Conservation (phyloP, 2,888 invertebrate genomes). For the Tenthredo mesomela region DNA sequence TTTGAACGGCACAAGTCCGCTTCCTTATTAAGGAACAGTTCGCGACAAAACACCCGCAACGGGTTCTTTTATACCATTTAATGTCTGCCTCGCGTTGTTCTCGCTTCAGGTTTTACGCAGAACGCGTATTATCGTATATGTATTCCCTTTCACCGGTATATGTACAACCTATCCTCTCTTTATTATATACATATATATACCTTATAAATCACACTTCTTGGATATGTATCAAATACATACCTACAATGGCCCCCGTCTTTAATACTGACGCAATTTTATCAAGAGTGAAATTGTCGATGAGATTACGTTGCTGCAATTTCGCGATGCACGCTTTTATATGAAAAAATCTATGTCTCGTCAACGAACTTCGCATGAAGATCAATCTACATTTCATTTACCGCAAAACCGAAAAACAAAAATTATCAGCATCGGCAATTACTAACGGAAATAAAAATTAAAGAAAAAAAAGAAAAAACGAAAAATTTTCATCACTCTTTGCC, state of each 20-base stretch:
- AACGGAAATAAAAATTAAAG: neutral
- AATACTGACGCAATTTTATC: constrained; percentile 13
- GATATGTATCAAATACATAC: neutral
- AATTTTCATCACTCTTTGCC: neutral
- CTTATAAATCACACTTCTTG: neutral
- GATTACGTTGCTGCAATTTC: neutral
- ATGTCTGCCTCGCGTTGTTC: neutral
- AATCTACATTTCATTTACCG: neutral
- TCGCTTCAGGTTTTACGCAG: neutral
- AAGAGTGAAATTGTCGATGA: constrained; percentile 5
- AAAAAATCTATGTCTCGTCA: neutral
- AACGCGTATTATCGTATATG: neutral
- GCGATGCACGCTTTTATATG: neutral
- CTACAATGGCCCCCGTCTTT: neutral
- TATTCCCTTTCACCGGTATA: constrained; percentile 35
- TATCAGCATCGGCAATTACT: neutral
- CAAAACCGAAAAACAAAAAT: neutral
- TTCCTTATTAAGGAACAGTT: constrained; percentile 24
- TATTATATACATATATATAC: neutral
- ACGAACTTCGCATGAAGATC: neutral
- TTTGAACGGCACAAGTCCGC: neutral
- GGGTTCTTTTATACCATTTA: neutral
- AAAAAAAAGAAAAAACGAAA: neutral
- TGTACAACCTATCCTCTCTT: neutral
- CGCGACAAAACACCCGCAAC: neutral